phyloP scores from a whole-genome alignment of 2,888 invertebrate genomes.

The Ophion obscuratus region DNA sequence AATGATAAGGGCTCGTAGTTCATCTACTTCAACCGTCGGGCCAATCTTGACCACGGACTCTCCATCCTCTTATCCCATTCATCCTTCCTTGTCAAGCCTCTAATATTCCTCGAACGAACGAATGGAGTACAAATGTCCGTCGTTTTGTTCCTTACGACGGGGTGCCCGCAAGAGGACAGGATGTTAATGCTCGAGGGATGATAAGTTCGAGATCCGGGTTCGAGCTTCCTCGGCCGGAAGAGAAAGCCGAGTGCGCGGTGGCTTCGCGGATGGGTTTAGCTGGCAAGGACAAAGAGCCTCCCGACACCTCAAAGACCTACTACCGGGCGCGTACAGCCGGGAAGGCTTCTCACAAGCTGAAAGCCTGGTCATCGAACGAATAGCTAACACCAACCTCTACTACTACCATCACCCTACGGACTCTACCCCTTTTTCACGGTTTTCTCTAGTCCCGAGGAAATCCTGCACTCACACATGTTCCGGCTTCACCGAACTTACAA shows the following conservation, averaged over 20 bases:
- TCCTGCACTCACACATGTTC: constrained; percentile 18
- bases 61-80: neutral
- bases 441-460: constrained; percentile 55
- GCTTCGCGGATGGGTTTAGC: constrained; percentile 23
- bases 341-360: constrained; percentile 27
- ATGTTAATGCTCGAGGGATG: constrained; percentile 8
- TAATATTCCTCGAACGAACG: neutral
- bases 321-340: neutral
- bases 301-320: constrained; percentile 60
- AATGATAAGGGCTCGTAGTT: neutral
- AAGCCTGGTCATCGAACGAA: constrained; percentile 63
- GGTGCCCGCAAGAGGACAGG: constrained; percentile 1
- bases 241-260: constrained; percentile 25
- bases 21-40: neutral
- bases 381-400: constrained; percentile 52
- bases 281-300: constrained; percentile 61
- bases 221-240: constrained; percentile 31
- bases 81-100: neutral
- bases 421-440: constrained; percentile 34
- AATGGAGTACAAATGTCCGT: constrained; percentile 23
- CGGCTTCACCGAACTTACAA: neutral
- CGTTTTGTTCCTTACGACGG: constrained; percentile 16
- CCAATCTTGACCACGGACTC: constrained; percentile 7
- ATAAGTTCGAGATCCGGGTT: constrained; percentile 27
- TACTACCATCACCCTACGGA: neutral